Conservation (phyloP, 2,113 vertebrate species). For the Melanerpes formicivorus region DNA sequence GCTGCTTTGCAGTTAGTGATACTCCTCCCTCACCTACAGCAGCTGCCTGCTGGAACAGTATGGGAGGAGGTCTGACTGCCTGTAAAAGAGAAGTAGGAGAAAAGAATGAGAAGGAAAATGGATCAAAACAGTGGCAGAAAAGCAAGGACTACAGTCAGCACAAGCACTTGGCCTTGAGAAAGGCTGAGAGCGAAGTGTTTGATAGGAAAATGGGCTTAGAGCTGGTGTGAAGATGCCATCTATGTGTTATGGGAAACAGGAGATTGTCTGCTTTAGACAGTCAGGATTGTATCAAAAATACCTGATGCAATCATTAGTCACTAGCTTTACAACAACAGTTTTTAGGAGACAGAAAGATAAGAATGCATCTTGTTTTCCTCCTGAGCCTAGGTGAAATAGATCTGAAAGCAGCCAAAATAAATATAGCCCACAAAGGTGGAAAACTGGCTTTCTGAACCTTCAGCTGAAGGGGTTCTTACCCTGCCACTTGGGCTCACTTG, state of each 20-base stretch:
- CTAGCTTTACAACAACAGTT: not conserved
- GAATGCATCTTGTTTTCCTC: not conserved
- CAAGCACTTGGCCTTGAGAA: not conserved
- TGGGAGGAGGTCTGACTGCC: not conserved
- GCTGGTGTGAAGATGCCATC: not conserved
- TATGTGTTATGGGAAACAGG: not conserved
- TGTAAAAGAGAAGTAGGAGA: not conserved
- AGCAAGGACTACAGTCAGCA: not conserved
- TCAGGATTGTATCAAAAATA: not conserved
- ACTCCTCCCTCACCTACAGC: not conserved
- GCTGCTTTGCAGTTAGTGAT: not conserved
- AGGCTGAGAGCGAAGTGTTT: not conserved
- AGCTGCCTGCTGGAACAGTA: not conserved
- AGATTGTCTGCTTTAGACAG: not conserved
- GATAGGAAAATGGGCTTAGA: not conserved
- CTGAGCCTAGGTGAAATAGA: not conserved
- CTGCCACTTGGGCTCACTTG: not conserved
- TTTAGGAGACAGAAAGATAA: not conserved
- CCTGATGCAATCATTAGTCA: not conserved
- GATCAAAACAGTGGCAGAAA: not conserved
- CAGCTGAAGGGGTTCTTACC: not conserved
- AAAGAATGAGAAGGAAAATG: not conserved
- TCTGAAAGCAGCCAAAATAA: not conserved
- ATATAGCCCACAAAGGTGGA: not conserved
- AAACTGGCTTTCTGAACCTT: not conserved